A percentile compares a stretch with the other conserved stretches of the same genome.
Evolutionary conservation across 2,888 invertebrate genomes (phyloP).

Genomic region (Rhodophaea formosa): DNA sequence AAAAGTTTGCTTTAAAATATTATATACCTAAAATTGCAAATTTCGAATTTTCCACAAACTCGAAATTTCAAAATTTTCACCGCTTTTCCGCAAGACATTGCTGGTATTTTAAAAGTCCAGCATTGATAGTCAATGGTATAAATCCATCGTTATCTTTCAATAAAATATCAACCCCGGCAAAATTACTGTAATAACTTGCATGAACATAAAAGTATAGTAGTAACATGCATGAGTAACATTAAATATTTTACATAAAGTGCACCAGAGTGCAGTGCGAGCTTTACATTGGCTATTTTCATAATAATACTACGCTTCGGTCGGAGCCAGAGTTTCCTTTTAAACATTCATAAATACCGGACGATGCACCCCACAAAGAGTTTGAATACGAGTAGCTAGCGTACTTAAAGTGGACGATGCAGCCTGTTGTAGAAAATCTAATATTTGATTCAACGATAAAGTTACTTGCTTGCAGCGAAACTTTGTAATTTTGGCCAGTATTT

Average conservation of each 20-base stretch:
- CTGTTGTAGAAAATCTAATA: constrained; percentile 3
- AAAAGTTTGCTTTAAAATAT: too few species aligned
- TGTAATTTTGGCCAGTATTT: too few species aligned
- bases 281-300: constrained; percentile 13
- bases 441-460: neutral
- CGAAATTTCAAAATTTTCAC: too few species aligned
- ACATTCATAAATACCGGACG: constrained; percentile 13
- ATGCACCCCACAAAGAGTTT: constrained; percentile 8
- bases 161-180: too few species aligned
- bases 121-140: too few species aligned
- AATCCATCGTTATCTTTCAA: too few species aligned
- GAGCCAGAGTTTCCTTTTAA: constrained; percentile 6
- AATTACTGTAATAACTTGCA: neutral
- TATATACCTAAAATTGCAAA: too few species aligned
- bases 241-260: constrained; percentile 17
- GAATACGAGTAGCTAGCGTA: neutral
- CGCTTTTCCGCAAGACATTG: too few species aligned
- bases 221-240: constrained; percentile 7
- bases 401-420: neutral
- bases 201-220: neutral
- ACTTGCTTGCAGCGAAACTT: neutral
- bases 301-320: neutral
- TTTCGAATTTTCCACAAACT: too few species aligned
- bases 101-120: too few species aligned
- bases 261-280: constrained; percentile 3